These are phyloP conservation scores for Cygnus atratus DNA, from an alignment of 2,113 vertebrate species.

Conservation along the genomic window DNA sequence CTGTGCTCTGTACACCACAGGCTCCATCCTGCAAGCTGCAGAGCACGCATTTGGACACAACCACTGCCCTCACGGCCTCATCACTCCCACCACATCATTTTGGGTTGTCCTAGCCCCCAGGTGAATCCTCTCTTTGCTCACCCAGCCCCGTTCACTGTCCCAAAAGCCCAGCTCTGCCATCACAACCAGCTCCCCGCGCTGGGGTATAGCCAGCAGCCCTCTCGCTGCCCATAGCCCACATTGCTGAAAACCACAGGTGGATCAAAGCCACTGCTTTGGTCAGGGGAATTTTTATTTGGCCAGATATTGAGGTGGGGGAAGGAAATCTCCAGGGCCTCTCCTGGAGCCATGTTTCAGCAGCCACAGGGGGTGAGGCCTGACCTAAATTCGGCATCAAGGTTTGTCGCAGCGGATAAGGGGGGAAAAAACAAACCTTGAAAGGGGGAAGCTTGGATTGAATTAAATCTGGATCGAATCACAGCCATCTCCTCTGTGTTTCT, in stretches of 20 bases:
- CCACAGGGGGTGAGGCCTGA: not conserved
- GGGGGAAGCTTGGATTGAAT: not conserved
- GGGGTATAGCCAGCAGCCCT: not conserved
- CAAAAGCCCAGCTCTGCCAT: not conserved
- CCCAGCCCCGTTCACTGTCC: not conserved
- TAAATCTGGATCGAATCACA: not conserved
- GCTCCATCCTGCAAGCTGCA: not conserved
- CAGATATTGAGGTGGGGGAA: not conserved
- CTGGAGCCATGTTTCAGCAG: not conserved
- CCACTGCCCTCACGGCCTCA: not conserved
- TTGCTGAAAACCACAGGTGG: not conserved
- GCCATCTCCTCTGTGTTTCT: not conserved
- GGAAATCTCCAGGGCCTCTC: not conserved
- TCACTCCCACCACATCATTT: too few relatives aligned
- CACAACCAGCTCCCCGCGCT: not conserved
- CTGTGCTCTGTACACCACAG: not conserved
- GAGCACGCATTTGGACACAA: not conserved
- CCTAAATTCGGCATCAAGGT: constrained; percentile 26
- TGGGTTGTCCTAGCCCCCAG: not conserved
- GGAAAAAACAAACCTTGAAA: not conserved
- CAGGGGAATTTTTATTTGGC: not conserved
- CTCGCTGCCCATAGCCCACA: fast-evolving
- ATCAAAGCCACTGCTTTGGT: not conserved
- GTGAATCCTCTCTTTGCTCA: not conserved
- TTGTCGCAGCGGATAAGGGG: not conserved